Percentiles rank a stretch among this genome's conserved stretches.
Conservation (phyloP, 2,113 vertebrate genomes). For the Uria aalge region DNA sequence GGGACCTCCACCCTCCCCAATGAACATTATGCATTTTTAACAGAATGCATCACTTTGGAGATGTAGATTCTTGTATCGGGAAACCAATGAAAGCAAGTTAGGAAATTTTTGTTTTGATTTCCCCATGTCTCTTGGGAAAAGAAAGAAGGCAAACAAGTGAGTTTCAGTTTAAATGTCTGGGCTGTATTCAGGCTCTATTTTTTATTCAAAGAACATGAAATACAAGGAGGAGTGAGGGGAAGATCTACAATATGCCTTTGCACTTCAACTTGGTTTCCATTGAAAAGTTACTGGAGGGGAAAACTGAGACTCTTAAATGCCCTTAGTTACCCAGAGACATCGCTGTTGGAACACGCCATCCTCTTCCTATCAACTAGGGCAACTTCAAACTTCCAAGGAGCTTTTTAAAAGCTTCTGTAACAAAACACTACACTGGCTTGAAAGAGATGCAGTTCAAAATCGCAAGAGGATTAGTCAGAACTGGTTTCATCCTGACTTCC, state of each 20-base stretch:
- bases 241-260: not conserved
- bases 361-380: not conserved
- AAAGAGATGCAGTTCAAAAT: not conserved
- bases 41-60: not conserved
- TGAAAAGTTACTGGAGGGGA: not conserved
- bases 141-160: not conserved
- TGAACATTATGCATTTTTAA: not conserved
- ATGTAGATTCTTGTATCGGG: not conserved
- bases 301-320: not conserved
- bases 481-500: not conserved
- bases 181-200: not conserved
- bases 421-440: not conserved
- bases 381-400: not conserved
- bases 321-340: not conserved
- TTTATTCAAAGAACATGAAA: not conserved
- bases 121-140: not conserved
- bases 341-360: not conserved
- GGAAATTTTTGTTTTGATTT: not conserved
- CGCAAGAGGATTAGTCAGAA: not conserved
- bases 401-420: not conserved
- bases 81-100: not conserved
- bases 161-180: not conserved
- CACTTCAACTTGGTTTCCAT: not conserved
- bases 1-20: not conserved
- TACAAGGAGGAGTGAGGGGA: not conserved